Percentiles rank a stretch among this genome's conserved stretches.
Evolutionary conservation across 1,140 invertebrate species (phyloP).

Genomic region (Asobara japonica): DNA sequence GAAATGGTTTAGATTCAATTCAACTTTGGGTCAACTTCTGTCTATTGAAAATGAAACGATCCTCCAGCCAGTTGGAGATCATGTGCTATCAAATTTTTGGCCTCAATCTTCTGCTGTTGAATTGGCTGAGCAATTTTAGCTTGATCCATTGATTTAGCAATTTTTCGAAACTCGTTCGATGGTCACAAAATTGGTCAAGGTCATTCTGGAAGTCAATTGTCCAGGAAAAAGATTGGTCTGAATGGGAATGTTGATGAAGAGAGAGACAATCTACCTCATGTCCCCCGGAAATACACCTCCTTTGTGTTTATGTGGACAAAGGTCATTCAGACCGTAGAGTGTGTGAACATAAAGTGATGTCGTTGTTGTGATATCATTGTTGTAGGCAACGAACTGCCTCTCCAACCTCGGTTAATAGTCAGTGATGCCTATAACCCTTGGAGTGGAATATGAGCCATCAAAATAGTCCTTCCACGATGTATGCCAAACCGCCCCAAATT

Average conservation of each 20-base stretch:
- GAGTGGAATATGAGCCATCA: background rate
- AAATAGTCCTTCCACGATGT: background rate
- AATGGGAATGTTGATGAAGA: no score
- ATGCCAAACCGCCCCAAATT: background rate
- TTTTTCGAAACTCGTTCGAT: no score
- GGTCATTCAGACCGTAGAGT: background rate
- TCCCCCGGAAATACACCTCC: background rate
- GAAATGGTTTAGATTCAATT: constrained; percentile 54
- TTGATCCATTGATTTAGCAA: no score
- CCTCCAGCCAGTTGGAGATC: background rate
- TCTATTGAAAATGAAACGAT: constrained; percentile 43
- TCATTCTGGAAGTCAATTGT: no score
- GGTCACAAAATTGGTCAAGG: no score
- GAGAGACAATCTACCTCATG: no score
- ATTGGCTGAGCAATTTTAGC: no score
- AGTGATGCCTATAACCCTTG: background rate
- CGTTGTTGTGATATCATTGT: constrained; percentile 4
- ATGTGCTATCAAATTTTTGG: background rate
- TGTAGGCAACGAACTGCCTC: background rate
- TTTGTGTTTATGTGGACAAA: background rate
- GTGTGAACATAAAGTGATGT: background rate
- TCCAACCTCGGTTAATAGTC: background rate
- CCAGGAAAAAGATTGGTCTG: no score
- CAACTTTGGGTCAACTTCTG: constrained; percentile 50
- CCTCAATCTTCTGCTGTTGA: background rate